Percentiles rank a stretch among this genome's conserved stretches.
Evolutionary conservation across 1,140 invertebrate species (phyloP).

Genomic region (Eufriesea mexicana): DNA sequence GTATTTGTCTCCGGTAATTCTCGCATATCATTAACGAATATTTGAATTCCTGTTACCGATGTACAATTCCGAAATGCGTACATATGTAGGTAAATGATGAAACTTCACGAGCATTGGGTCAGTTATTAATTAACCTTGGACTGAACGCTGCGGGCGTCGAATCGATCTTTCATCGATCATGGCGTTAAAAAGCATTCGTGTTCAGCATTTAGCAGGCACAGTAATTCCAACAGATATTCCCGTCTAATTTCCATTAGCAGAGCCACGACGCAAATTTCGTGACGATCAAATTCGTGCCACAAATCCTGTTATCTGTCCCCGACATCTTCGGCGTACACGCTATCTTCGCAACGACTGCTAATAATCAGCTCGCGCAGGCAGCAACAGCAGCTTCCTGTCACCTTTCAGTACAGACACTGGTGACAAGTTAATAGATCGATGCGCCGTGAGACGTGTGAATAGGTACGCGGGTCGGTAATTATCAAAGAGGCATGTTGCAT

Average conservation of each 20-base stretch:
- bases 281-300: background rate
- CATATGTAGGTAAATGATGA: too few species aligned
- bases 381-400: background rate
- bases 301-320: background rate
- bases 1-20: too few species aligned
- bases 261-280: background rate
- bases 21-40: too few species aligned
- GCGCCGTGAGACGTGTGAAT: slow-evolving; percentile 46
- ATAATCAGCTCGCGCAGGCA: slow-evolving; percentile 23
- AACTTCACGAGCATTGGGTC: too few species aligned
- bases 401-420: slow-evolving; percentile 38
- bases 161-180: background rate
- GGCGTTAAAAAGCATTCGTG: background rate
- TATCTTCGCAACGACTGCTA: slow-evolving; percentile 31
- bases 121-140: too few species aligned
- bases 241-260: background rate
- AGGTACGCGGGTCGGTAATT: slow-evolving; percentile 53
- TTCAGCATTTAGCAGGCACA: background rate
- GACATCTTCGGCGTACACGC: background rate
- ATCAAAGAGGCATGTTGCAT: slow-evolving; percentile 59
- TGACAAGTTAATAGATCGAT: slow-evolving; percentile 63
- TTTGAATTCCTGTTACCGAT: too few species aligned
- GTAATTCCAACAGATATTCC: background rate
- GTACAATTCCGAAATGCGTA: too few species aligned
- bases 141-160: too few species aligned